Evolutionary conservation across 2,888 invertebrate genomes (phyloP), one percentile per base, ranked within the genome.

Genomic region (Entomobrya multifasciata): DNA sequence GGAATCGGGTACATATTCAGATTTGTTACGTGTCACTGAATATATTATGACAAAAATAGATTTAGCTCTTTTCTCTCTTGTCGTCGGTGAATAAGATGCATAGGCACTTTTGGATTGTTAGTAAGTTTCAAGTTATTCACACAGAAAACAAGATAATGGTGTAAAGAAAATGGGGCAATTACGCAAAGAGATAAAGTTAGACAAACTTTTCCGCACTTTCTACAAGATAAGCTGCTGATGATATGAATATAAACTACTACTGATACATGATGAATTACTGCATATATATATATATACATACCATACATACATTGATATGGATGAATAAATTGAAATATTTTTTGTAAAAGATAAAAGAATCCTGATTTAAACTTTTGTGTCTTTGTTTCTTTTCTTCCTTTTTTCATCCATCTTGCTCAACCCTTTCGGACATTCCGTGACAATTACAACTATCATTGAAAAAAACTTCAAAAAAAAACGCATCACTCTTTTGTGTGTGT

Each of bases 351-450:
- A 49, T 13, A 49, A 15, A n/a, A n/a, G n/a, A n/a, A n/a, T n/a
- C 13, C 49, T 49, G n/a, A 49, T 15, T 49, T 49, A 49, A 15
- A 49, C 5, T 36, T 36, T 36, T 36, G 8, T 36, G 13, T n/a
- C 17, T 55, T 55, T 36, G 25, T 55, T 47, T 70, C 67, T 47
- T 67, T 80, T 17, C 80, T 44, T 11, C 27, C 36, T 27, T 1
- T n/a, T 67, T 80, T 62, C 81, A 57, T 44, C 55, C 36, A 72
- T 81, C 57, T 72, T 57, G 13, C 17, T 41, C 44, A 55, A 81
- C 57, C 20, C 49, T 25, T 72, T 81, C 47, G 70, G 62, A 47
- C 60, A n/a, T 41, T 1, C 67, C 44, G 41, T 67, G 44, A 44
- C 67, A 20, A 65, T 67, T 67, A 22, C 67, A 13, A 67, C 41